Conservation (phyloP, 2,797 vertebrate genomes). For the Chelidonichthys spinosus region DNA sequence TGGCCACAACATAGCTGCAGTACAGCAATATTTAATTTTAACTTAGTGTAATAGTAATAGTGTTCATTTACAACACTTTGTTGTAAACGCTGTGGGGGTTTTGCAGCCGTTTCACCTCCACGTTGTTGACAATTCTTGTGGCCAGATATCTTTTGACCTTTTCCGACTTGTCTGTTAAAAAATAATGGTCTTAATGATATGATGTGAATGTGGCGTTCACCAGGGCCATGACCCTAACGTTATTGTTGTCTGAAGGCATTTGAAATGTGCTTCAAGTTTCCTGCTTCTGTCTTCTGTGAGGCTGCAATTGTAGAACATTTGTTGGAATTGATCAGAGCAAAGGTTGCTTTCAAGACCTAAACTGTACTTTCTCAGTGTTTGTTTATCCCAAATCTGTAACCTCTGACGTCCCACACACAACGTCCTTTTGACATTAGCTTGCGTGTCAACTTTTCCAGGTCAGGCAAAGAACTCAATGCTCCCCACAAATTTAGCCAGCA, state of each 20-base stretch:
- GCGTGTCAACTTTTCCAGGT: not conserved
- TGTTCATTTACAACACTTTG: no score
- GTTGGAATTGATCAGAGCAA: conserved; percentile 9
- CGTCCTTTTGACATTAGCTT: not conserved
- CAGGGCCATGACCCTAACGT: not conserved
- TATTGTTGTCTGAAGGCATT: not conserved
- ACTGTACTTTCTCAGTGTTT: conserved; percentile 3
- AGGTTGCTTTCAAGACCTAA: conserved; percentile 4
- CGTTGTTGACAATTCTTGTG: not conserved
- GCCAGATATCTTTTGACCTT: not conserved
- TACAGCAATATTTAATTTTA: no score
- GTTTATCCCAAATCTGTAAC: conserved; percentile 23
- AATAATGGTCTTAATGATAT: not conserved
- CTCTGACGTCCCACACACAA: not conserved
- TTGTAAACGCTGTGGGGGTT: not conserved
- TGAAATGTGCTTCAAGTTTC: not conserved
- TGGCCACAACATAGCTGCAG: no score
- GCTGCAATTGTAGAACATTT: not conserved
- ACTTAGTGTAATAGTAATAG: no score
- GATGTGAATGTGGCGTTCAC: not conserved
- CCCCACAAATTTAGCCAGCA: not conserved
- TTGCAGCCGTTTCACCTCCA: not conserved
- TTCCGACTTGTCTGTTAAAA: not conserved
- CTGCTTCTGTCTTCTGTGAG: not conserved
- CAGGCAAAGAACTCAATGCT: not conserved